Evolutionary conservation across 2,797 vertebrate genomes (phyloP).

Genomic region (Mus spretus): DNA sequence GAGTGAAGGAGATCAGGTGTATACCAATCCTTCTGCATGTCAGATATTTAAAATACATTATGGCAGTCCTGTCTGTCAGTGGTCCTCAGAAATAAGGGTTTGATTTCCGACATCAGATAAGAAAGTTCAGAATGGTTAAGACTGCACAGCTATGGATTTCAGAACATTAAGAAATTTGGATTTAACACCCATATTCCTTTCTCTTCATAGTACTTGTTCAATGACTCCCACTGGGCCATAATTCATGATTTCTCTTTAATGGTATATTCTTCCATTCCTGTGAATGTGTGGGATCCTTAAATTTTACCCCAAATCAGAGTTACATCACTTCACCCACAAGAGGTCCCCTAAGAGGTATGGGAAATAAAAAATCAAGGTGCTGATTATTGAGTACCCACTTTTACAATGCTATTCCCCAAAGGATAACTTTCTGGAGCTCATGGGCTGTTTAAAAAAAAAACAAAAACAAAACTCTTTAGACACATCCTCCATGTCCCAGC

Average conservation of each 20-base stretch:
- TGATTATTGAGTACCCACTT: background rate
- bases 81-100: background rate
- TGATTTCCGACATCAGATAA: background rate
- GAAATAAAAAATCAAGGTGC: background rate
- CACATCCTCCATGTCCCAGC: background rate
- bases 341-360: background rate
- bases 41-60: background rate
- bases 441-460: background rate
- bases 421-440: background rate
- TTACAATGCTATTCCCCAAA: background rate
- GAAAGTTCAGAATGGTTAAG: background rate
- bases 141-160: background rate
- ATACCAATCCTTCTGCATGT: background rate
- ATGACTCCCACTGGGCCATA: background rate
- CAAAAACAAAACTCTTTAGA: background rate
- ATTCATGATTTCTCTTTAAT: background rate
- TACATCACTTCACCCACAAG: background rate
- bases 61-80: background rate
- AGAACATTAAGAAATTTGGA: background rate
- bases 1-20: background rate
- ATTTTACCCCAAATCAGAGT: constrained; percentile 2
- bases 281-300: background rate
- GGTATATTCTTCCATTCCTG: background rate
- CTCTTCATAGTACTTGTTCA: accelerated
- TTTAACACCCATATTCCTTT: background rate